Conservation (phyloP, 2,888 invertebrate species). For the Oxytorus armatus region DNA sequence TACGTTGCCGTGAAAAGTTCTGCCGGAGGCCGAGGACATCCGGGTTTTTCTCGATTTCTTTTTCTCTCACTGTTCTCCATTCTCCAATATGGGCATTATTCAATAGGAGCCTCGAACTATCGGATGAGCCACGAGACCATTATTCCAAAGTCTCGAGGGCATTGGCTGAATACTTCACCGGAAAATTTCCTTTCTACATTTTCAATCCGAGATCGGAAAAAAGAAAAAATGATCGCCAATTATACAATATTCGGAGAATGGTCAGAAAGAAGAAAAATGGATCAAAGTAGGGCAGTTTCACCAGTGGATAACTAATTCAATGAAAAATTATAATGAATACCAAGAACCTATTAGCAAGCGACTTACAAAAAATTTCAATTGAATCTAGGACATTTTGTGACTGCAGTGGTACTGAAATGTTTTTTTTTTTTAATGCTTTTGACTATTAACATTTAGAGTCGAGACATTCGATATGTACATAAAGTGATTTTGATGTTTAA, state of each 20-base stretch:
- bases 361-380: no score
- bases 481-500: no score
- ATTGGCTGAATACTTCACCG: background rate
- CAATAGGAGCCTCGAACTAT: conserved; percentile 31
- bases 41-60: conserved; percentile 2
- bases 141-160: conserved; percentile 31
- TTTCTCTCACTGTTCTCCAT: background rate
- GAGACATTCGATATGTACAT: no score
- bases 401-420: no score
- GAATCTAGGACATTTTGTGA: no score
- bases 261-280: background rate
- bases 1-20: conserved; percentile 31
- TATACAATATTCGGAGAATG: background rate
- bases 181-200: conserved; percentile 12
- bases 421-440: no score
- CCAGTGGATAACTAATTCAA: background rate
- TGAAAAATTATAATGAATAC: no score
- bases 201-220: background rate
- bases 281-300: background rate
- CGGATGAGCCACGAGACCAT: conserved; percentile 38
- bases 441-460: no score
- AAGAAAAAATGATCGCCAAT: background rate
- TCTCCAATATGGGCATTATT: conserved; percentile 41
- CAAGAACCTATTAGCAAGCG: no score
- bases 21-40: conserved; percentile 16